phyloP scores from a whole-genome alignment of 2,797 vertebrate genomes.

The Falco cherrug region DNA sequence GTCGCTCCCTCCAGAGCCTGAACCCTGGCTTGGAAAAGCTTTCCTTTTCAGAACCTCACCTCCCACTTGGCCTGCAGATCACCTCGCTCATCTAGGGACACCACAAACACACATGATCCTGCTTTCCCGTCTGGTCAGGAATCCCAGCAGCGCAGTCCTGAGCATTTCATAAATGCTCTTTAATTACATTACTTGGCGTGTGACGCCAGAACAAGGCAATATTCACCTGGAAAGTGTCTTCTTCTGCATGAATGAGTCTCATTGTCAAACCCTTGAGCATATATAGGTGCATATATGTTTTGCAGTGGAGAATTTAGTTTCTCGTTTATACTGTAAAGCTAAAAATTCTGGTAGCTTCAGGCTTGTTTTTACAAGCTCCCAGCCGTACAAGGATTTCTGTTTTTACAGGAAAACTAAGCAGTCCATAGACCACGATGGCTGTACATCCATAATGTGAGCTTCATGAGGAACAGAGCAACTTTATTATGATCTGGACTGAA shows the following conservation, averaged over 20 bases:
- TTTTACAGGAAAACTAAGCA: conserved; percentile 48
- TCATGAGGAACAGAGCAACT: conserved; percentile 60
- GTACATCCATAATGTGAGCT: conserved; percentile 41
- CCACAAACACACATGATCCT: background rate
- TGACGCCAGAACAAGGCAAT: background rate
- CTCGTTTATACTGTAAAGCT: conserved; percentile 11
- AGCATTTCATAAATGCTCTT: background rate
- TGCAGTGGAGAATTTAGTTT: conserved; percentile 17
- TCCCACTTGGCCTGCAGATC: background rate
- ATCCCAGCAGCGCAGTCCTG: background rate
- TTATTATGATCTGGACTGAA: conserved; percentile 58
- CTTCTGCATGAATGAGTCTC: conserved; percentile 49
- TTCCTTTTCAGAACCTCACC: background rate
- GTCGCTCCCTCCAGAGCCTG: background rate
- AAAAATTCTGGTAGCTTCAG: conserved; percentile 50
- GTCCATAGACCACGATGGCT: background rate
- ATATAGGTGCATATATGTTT: background rate
- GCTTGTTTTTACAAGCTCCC: conserved; percentile 63
- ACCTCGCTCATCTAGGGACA: background rate
- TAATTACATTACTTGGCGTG: background rate
- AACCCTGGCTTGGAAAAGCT: background rate
- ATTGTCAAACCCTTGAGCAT: conserved; percentile 12
- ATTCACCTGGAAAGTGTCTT: conserved; percentile 41
- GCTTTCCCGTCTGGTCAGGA: background rate
- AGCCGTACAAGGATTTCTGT: conserved; percentile 46